These are phyloP conservation scores for Pseudoatta argentina DNA, from an alignment of 1,140 invertebrate species.

Conservation along the genomic window DNA sequence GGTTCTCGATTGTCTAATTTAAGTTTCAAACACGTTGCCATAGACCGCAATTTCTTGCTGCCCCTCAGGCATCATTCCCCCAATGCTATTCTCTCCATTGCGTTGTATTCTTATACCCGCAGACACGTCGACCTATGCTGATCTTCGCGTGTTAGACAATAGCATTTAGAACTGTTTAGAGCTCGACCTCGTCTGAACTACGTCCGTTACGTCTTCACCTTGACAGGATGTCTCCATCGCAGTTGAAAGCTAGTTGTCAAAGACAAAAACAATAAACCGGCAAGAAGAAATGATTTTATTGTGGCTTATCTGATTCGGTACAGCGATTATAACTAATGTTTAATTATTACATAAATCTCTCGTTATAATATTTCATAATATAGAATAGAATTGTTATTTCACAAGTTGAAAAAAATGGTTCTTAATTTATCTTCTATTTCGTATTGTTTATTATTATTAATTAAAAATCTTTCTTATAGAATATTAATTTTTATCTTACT, in stretches of 20 bases:
- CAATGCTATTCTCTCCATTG: constrained; percentile 1
- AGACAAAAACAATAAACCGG: not conserved
- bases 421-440: not conserved
- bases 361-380: not conserved
- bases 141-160: constrained; percentile 69
- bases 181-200: constrained; percentile 39
- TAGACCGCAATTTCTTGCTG: constrained; percentile 45
- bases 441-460: not conserved
- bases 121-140: constrained; percentile 57
- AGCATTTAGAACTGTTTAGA: constrained; percentile 60
- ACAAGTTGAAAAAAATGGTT: not conserved
- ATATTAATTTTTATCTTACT: not conserved
- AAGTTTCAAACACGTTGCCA: constrained; percentile 30
- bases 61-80: constrained; percentile 37
- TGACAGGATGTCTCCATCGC: constrained; percentile 37
- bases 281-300: not conserved
- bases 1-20: constrained; percentile 28
- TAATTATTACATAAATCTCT: not conserved
- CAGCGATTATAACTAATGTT: not conserved
- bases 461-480: not conserved
- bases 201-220: constrained; percentile 30
- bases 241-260: not conserved
- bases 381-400: not conserved
- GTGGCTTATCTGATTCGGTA: not conserved
- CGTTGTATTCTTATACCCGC: constrained; percentile 17